phyloP scores from a whole-genome alignment of 2,797 vertebrate genomes.

The Hyperoplus immaculatus region DNA sequence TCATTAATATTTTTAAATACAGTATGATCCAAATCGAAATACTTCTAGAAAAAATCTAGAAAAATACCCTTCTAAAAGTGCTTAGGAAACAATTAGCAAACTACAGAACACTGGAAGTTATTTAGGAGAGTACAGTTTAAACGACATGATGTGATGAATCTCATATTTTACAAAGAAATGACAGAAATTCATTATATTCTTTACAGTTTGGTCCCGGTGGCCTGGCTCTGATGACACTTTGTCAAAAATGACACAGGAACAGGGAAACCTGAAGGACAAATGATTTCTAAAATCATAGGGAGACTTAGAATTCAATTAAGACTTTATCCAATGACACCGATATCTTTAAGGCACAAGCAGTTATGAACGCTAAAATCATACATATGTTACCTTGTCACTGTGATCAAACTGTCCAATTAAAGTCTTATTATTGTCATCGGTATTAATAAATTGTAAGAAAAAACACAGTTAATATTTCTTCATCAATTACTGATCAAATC shows the following conservation, averaged over 20 bases:
- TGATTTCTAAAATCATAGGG: slow-evolving; percentile 7
- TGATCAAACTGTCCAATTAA: slow-evolving; percentile 10
- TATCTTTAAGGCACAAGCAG: slow-evolving; percentile 60
- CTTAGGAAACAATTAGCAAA: slow-evolving; percentile 24
- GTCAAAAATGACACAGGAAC: slow-evolving; percentile 5
- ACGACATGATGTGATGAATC: slow-evolving; percentile 17
- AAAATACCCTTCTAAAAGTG: slow-evolving; percentile 36
- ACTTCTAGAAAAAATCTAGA: slow-evolving; percentile 23
- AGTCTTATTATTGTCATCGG: neutral
- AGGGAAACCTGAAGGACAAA: slow-evolving; percentile 3
- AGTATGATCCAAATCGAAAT: neutral
- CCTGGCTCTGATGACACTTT: neutral
- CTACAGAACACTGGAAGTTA: neutral
- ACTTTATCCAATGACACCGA: slow-evolving; percentile 3
- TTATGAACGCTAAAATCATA: neutral
- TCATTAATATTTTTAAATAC: neutral
- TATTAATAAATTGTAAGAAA: neutral
- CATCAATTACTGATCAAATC: slow-evolving; percentile 7
- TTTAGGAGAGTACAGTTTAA: slow-evolving; percentile 5
- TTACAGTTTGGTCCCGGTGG: slow-evolving; percentile 4
- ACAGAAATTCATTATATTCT: slow-evolving; percentile 6
- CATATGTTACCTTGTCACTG: slow-evolving; percentile 2
- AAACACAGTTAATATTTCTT: neutral
- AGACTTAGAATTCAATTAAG: neutral
- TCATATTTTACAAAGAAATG: neutral